Evolutionary conservation across 53 echinoderm and acorn worm genomes (phyloP).

Genomic region (Paracentrotus lividus): DNA sequence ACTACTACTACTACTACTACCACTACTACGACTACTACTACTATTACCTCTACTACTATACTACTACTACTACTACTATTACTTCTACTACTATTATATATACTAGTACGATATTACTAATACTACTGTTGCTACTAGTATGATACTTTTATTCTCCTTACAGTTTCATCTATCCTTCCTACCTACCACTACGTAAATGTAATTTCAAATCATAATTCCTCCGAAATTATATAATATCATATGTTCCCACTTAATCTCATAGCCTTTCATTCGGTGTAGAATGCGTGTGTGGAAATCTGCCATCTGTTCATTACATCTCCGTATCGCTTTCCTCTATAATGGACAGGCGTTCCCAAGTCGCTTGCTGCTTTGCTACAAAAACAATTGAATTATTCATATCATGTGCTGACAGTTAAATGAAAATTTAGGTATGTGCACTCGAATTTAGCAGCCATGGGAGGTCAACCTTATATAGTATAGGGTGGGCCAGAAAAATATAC

Average conservation of each 20-base stretch:
- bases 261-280: background rate
- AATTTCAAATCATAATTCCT: background rate
- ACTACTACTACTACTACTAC: background rate
- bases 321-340: slow-evolving; percentile 10
- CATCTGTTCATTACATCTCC: slow-evolving; percentile 34
- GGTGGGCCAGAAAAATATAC: no score
- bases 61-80: background rate
- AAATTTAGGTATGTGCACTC: background rate
- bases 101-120: background rate
- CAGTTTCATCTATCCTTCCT: background rate
- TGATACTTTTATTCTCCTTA: background rate
- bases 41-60: background rate
- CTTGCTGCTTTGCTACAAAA: slow-evolving; percentile 34
- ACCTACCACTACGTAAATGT: background rate
- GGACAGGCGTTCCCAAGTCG: slow-evolving; percentile 37
- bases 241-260: background rate
- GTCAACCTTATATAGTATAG: no score
- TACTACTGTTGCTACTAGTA: background rate
- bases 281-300: background rate
- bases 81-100: background rate
- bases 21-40: background rate
- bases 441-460: background rate
- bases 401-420: slow-evolving; percentile 28
- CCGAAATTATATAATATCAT: background rate
- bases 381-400: slow-evolving; percentile 55